Conservation (phyloP, 2,113 vertebrate genomes). For the Rhinoderma darwinii region DNA sequence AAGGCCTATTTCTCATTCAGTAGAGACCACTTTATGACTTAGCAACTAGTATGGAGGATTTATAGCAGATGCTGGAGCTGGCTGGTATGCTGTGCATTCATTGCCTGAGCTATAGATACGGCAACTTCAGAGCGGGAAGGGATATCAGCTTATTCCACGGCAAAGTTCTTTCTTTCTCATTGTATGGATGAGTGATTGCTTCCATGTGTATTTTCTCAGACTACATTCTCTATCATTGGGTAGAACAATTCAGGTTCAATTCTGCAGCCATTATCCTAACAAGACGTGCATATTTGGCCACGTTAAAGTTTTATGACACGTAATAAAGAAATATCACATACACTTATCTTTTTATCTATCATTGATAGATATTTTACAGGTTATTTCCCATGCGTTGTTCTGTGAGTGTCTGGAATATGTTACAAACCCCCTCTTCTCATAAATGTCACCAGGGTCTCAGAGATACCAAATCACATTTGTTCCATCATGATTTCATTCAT, state of each 20-base stretch:
- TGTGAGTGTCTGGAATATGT: slow-evolving; percentile 3
- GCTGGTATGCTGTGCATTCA: slow-evolving; percentile 3
- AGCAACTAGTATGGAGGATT: background rate
- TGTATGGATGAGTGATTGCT: slow-evolving; percentile 34
- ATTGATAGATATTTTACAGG: background rate
- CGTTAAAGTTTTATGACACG: background rate
- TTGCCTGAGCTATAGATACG: slow-evolving; percentile 2
- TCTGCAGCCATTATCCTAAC: slow-evolving; percentile 6
- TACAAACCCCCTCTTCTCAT: background rate
- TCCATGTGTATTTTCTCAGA: slow-evolving; percentile 36
- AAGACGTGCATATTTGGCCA: background rate
- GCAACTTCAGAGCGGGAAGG: slow-evolving; percentile 44
- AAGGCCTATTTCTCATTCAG: slow-evolving; percentile 29
- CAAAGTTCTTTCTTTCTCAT: slow-evolving; percentile 17
- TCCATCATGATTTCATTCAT: background rate
- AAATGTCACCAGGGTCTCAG: background rate
- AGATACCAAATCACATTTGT: background rate
- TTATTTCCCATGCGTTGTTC: slow-evolving; percentile 16
- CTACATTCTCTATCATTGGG: background rate
- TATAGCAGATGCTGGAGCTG: background rate
- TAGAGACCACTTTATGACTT: slow-evolving; percentile 30
- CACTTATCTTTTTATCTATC: background rate
- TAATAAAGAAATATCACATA: background rate
- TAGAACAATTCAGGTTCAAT: background rate
- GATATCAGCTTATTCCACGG: slow-evolving; percentile 7